Base-by-base conservation (phyloP, 2,113 vertebrate genomes). In the Proterorhinus semilunaris region DNA sequence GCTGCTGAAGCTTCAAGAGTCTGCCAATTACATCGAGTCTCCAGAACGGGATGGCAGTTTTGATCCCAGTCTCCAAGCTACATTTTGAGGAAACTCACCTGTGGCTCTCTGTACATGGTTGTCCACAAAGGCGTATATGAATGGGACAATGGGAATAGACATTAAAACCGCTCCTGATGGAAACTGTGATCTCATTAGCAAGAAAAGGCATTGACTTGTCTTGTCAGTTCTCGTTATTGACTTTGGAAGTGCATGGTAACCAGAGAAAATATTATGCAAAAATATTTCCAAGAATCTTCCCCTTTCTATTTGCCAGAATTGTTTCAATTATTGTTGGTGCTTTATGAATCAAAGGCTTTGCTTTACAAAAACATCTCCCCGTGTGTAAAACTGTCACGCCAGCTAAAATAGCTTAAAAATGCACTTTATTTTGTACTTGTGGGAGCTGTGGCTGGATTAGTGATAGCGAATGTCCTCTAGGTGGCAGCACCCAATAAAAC, bases 1-100 rank as follows among this genome's bases (percentile, higher is more conserved):
- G 97, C 93, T 99, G 92, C 91, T 99, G 88, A 99, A 98, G 83
- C 96, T 99, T 63, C 97, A 99, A 83, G 97, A 99, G 90, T 96
- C 96, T 0, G 97, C 97, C 89, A 98, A 98, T 90, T 98, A 94
- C 82, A 96, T 97, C 0, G 96, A 99, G 89, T 98, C 96, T 87
- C 96, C 96, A 0, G 97, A 99, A 76, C 89, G 92, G 8, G 96
- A 98, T 76, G 94, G 94, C 75, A 90, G 93, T 78, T 89, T 94
- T 80, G 95, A 96, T 84, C 94, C 96, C 1, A 91, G 88, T 83
- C 92, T 97, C 72, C 95, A 97, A 88, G 87, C 95, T 0, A 93
- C 95, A 1, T 89, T 90, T 66, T 93, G 87, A 93, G 73, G 53
- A 64, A 64, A 46, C 47, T 63, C 52, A 50, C 74, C 54, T 42